Conservation (phyloP, 2,113 vertebrate species). For the Ictalurus punctatus region DNA sequence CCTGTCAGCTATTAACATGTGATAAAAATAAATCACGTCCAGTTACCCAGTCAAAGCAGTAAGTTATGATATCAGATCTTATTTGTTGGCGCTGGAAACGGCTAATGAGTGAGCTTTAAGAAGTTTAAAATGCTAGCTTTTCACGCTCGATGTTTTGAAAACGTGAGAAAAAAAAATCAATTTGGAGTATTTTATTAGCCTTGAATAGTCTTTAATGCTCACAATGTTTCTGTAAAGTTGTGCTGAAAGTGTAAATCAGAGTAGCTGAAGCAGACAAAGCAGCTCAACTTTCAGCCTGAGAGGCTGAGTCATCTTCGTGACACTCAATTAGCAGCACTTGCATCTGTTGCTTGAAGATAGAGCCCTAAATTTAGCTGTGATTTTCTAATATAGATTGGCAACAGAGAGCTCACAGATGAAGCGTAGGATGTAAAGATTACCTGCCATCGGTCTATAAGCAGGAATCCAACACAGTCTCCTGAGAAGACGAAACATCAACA, state of each 20-base stretch:
- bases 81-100: not conserved
- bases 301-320: not conserved
- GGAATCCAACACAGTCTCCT: not conserved
- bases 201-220: not conserved
- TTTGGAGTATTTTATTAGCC: not conserved
- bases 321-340: not conserved
- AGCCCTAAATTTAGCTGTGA: conserved; percentile 9
- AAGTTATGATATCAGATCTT: not conserved
- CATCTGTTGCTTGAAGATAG: not conserved
- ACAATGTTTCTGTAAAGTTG: not conserved
- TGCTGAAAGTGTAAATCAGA: not conserved
- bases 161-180: not conserved
- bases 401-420: conserved; percentile 7
- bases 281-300: not conserved
- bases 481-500: too few species aligned
- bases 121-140: not conserved
- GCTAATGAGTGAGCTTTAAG: not conserved
- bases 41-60: not conserved
- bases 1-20: not conserved
- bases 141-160: not conserved
- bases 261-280: not conserved
- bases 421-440: not conserved
- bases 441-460: not conserved
- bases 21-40: not conserved
- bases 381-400: conserved; percentile 15